Percentiles rank a stretch among this genome's conserved stretches.
These are phyloP conservation scores for Bubo bubo DNA, from an alignment of 2,113 vertebrate genomes.

Conservation along the genomic window DNA sequence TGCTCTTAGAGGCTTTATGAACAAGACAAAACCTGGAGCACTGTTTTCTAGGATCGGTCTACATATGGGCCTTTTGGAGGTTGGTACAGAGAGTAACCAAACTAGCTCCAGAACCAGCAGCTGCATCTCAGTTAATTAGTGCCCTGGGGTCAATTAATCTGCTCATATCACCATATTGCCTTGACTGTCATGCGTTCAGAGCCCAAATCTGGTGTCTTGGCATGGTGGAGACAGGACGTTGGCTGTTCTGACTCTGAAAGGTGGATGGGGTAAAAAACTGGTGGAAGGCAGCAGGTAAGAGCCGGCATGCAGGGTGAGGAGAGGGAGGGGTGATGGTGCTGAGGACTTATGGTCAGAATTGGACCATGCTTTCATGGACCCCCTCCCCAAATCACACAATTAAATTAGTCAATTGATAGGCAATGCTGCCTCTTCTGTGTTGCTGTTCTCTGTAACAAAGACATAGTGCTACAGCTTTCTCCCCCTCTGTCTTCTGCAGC, in stretches of 20 bases:
- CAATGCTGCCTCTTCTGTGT: not conserved
- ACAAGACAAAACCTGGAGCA: not conserved
- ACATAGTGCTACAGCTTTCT: not conserved
- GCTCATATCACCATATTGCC: not conserved
- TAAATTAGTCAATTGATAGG: not conserved
- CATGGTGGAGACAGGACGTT: not conserved
- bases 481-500: not conserved
- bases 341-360: fast-evolving
- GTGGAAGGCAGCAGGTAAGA: not conserved
- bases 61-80: not conserved
- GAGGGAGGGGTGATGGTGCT: not conserved
- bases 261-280: fast-evolving
- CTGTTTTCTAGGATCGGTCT: not conserved
- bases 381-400: not conserved
- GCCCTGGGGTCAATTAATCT: not conserved
- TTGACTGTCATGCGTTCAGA: not conserved
- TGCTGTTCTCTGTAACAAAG: not conserved
- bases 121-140: not conserved
- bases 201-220: not conserved
- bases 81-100: not conserved
- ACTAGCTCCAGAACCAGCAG: not conserved
- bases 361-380: fast-evolving
- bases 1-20: not conserved
- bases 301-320: not conserved
- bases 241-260: not conserved